These are phyloP conservation scores for Drosophila limbata DNA, from an alignment of 2,888 invertebrate species.

Conservation along the genomic window DNA sequence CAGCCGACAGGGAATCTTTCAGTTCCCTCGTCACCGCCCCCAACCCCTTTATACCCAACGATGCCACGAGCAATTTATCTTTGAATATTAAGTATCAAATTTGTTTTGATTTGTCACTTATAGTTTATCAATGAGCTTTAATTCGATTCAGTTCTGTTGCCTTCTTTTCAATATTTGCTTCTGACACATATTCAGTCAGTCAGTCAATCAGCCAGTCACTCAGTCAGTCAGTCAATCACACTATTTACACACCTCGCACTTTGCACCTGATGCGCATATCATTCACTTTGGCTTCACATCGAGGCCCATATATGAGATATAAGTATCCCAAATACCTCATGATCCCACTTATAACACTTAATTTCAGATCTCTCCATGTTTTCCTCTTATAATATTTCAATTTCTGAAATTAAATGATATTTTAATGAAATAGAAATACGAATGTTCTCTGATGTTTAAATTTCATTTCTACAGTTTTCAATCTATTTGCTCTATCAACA, in stretches of 20 bases:
- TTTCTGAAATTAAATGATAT: not conserved
- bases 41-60: not conserved
- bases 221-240: constrained; percentile 7
- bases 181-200: not conserved
- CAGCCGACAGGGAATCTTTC: constrained; percentile 44
- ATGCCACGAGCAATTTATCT: constrained; percentile 29
- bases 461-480: not conserved
- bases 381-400: not conserved
- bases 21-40: not conserved
- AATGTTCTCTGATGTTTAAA: not conserved
- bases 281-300: not conserved
- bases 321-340: not conserved
- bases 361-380: not conserved
- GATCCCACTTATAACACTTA: not conserved
- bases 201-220: constrained; percentile 1
- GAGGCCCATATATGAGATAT: constrained; percentile 5
- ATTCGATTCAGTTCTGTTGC: not conserved
- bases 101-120: constrained; percentile 1
- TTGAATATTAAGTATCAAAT: constrained; percentile 1
- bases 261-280: constrained; percentile 12
- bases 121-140: not conserved
- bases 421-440: not conserved
- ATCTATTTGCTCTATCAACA: not conserved
- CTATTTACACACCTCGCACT: constrained; percentile 6
- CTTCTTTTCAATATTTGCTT: not conserved